Conservation (phyloP, 2,888 invertebrate species). For the Diloba caeruleocephala region DNA sequence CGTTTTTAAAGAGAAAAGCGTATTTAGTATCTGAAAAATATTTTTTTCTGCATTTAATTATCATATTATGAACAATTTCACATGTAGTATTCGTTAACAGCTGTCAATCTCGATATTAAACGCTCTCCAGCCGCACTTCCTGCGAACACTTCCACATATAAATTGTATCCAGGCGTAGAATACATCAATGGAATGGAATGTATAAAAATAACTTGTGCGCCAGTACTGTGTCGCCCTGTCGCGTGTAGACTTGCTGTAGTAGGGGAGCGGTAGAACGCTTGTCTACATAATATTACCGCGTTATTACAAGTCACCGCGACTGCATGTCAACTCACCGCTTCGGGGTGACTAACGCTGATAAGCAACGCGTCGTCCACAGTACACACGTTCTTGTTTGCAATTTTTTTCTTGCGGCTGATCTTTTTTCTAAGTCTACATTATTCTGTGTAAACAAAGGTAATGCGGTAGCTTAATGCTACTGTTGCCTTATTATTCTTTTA, state of each 20-base stretch:
- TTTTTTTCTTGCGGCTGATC: slow-evolving; percentile 12
- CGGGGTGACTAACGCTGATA: slow-evolving; percentile 47
- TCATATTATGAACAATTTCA: neutral
- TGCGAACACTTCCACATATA: slow-evolving; percentile 22
- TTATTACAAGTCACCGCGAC: slow-evolving; percentile 67
- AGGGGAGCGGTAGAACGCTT: slow-evolving; percentile 72
- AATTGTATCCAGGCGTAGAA: slow-evolving; percentile 46
- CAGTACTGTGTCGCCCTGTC: slow-evolving; percentile 65
- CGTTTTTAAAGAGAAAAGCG: no score
- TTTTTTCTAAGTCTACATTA: neutral
- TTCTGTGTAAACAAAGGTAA: neutral
- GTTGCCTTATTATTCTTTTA: neutral
- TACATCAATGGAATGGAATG: slow-evolving; percentile 27
- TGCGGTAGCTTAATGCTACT: neutral
- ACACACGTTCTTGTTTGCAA: slow-evolving; percentile 12
- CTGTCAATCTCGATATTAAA: slow-evolving; percentile 33
- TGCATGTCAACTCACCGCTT: slow-evolving; percentile 50
- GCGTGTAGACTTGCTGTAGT: slow-evolving; percentile 61
- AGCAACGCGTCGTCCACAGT: slow-evolving; percentile 28
- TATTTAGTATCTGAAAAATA: no score
- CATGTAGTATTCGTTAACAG: slow-evolving; percentile 18
- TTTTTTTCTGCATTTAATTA: neutral
- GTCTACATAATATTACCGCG: slow-evolving; percentile 76
- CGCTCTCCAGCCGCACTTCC: slow-evolving; percentile 23
- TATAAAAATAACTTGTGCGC: slow-evolving; percentile 57